Evolutionary conservation across 2,888 invertebrate genomes (phyloP).

Genomic region (Phortica okadai): DNA sequence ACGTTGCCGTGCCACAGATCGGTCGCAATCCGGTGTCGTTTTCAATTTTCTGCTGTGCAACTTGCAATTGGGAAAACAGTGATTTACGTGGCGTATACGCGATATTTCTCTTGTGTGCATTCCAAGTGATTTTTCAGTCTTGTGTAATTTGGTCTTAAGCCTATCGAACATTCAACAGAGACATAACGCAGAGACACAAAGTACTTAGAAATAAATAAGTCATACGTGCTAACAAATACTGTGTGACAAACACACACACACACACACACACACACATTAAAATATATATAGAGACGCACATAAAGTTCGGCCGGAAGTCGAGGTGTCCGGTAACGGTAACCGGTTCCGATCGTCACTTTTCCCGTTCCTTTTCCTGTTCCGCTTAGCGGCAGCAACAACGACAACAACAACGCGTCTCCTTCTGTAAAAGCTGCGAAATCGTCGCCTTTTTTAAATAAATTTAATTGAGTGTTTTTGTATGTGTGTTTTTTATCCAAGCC

Average conservation of each 20-base stretch:
- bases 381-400: constrained; percentile 48
- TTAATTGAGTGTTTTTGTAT: constrained; percentile 52
- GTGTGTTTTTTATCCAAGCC: constrained; percentile 22
- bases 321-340: constrained; percentile 78
- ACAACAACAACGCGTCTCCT: constrained; percentile 8
- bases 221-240: constrained; percentile 31
- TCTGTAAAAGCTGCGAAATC: constrained; percentile 8
- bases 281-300: constrained; percentile 58
- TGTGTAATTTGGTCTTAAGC: neutral
- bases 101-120: constrained; percentile 36
- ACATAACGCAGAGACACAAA: constrained; percentile 28
- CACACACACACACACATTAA: constrained; percentile 44
- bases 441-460: constrained; percentile 55
- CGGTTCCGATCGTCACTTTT: constrained; percentile 78
- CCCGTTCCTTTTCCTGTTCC: constrained; percentile 77
- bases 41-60: constrained; percentile 42
- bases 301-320: constrained; percentile 76
- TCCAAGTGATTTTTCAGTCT: constrained; percentile 50
- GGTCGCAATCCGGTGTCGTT: constrained; percentile 75
- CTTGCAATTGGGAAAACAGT: constrained; percentile 41
- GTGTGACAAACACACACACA: constrained; percentile 41
- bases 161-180: constrained; percentile 9
- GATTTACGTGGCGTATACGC: constrained; percentile 63
- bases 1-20: constrained; percentile 76
- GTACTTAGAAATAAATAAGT: constrained; percentile 28